Evolutionary conservation across 2,888 invertebrate species (phyloP).

Genomic region (Eremobia ochroleuca): DNA sequence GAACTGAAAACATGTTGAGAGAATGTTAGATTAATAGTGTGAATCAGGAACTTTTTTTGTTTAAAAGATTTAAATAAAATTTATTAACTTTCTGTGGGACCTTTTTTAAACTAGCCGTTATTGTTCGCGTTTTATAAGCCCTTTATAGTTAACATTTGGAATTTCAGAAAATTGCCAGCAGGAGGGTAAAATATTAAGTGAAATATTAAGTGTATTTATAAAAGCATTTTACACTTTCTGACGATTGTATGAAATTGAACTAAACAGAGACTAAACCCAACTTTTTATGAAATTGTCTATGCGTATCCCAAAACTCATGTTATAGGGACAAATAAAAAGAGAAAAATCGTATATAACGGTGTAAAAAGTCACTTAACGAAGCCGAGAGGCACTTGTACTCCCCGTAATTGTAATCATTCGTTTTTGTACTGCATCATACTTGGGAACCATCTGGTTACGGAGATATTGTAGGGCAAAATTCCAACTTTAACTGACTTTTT

Average conservation of each 20-base stretch:
- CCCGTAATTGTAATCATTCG: too few relatives aligned
- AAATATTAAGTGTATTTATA: too few relatives aligned
- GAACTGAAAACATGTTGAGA: constrained; percentile 66
- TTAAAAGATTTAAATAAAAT: not conserved
- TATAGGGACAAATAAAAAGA: too few relatives aligned
- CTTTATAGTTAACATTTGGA: not conserved
- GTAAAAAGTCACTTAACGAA: too few relatives aligned
- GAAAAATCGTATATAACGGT: too few relatives aligned
- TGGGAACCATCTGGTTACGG: too few relatives aligned
- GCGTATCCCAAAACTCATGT: not conserved
- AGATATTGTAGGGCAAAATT: too few relatives aligned
- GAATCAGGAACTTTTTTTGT: not conserved
- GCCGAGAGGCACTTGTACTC: too few relatives aligned
- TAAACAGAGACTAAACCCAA: not conserved
- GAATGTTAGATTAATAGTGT: not conserved
- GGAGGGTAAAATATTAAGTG: too few relatives aligned
- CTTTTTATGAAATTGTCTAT: not conserved
- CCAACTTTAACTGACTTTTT: too few relatives aligned
- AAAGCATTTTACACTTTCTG: not conserved
- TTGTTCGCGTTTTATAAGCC: too few relatives aligned
- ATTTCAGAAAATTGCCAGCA: not conserved
- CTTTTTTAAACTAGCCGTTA: not conserved
- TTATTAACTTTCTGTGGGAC: not conserved
- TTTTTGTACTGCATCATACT: too few relatives aligned
- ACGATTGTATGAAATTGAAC: not conserved